Evolutionary conservation across 2,888 invertebrate genomes (phyloP).

Genomic region (Nephrotoma flavescens): DNA sequence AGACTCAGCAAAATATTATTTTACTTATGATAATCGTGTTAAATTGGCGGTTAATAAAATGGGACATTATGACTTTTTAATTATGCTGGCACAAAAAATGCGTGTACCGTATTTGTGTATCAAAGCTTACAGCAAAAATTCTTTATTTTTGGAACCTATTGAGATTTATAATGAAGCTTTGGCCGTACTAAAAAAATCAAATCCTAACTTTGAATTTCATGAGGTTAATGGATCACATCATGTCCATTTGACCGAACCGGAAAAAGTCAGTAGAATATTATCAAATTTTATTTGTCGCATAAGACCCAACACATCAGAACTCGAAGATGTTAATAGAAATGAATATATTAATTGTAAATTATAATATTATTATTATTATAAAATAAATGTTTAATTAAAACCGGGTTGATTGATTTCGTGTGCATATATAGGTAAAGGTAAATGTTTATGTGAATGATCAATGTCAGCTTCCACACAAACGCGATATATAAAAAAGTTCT

Average conservation of each 20-base stretch:
- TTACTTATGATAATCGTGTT: conserved; percentile 44
- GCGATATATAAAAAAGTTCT: too few relatives aligned
- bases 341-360: background rate
- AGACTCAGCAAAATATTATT: conserved; percentile 43
- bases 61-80: conserved; percentile 31
- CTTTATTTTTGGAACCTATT: background rate
- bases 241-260: conserved; percentile 55
- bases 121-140: conserved; percentile 29
- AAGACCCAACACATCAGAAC: background rate
- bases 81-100: conserved; percentile 39
- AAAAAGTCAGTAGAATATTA: conserved; percentile 39
- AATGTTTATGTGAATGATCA: too few relatives aligned
- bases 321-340: background rate
- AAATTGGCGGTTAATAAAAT: conserved; percentile 25
- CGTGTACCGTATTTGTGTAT: conserved; percentile 48
- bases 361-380: conserved; percentile 36
- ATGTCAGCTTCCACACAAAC: too few relatives aligned
- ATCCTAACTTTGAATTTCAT: conserved; percentile 41
- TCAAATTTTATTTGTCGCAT: conserved; percentile 32
- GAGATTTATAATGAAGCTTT: conserved; percentile 34
- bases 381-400: conserved; percentile 38
- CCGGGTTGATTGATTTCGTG: conserved; percentile 30
- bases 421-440: too few relatives aligned
- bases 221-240: conserved; percentile 58
- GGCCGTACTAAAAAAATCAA: conserved; percentile 34